These are phyloP conservation scores for Caenorhabditis doughertyi DNA, from an alignment of 2,888 invertebrate species.

Conservation along the genomic window DNA sequence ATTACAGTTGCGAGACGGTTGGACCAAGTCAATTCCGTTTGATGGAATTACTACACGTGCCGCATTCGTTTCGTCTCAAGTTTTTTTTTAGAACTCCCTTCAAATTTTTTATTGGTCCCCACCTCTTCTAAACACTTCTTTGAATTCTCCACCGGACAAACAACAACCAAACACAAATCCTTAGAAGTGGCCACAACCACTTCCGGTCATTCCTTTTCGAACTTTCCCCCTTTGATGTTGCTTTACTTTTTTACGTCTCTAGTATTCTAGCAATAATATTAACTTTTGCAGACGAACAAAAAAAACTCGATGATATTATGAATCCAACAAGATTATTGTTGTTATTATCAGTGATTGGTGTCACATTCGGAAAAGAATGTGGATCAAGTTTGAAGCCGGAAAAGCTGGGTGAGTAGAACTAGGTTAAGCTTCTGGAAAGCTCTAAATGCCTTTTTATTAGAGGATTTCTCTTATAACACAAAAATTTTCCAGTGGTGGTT, in stretches of 20 bases:
- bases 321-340: neutral
- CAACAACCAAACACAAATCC: neutral
- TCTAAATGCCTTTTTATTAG: neutral
- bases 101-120: neutral
- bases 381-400: slow-evolving; percentile 49
- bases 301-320: slow-evolving; percentile 43
- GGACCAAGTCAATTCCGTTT: too few species aligned
- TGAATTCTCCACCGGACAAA: neutral
- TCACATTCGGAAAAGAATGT: slow-evolving; percentile 16
- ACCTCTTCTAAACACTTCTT: neutral
- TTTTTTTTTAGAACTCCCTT: too few species aligned
- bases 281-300: slow-evolving; percentile 5
- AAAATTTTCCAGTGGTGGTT: slow-evolving; percentile 50
- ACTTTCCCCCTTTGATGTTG: slow-evolving; percentile 24
- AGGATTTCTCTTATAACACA: too few species aligned
- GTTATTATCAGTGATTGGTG: neutral
- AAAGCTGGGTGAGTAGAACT: slow-evolving; percentile 43
- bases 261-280: neutral
- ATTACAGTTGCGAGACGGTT: too few species aligned
- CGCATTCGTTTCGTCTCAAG: too few species aligned
- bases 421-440: neutral
- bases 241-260: slow-evolving; percentile 34
- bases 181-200: slow-evolving; percentile 26
- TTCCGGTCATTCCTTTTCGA: slow-evolving; percentile 52
- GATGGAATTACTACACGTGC: too few species aligned